Evolutionary conservation across 2,888 invertebrate species (phyloP).

Genomic region (Eugnorisma glareosa): DNA sequence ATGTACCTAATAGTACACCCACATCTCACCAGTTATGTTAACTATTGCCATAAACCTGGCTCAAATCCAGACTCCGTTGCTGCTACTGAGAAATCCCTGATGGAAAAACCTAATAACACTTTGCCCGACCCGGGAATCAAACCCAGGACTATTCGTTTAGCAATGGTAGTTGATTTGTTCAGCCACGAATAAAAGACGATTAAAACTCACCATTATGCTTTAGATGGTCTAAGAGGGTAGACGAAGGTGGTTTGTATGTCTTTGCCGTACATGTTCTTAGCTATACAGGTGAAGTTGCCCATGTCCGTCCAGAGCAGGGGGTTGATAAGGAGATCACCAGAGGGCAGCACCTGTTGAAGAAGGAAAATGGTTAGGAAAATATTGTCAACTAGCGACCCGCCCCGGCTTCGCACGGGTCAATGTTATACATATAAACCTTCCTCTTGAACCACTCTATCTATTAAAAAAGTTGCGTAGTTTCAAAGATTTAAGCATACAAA

Average conservation of each 20-base stretch:
- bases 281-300: slow-evolving; percentile 95
- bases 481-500: too few species aligned
- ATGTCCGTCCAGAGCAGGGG: slow-evolving; percentile 94
- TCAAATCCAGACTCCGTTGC: too few species aligned
- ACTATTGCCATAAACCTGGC: too few species aligned
- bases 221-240: slow-evolving; percentile 90
- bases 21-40: too few species aligned
- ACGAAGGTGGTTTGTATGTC: slow-evolving; percentile 93
- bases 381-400: too few species aligned
- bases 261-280: slow-evolving; percentile 92
- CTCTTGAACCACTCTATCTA: too few species aligned
- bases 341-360: slow-evolving; percentile 90
- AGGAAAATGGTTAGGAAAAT: not conserved
- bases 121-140: not conserved
- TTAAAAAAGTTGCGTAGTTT: too few species aligned
- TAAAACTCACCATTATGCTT: slow-evolving; percentile 71
- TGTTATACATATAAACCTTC: too few species aligned
- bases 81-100: too few species aligned
- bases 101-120: too few species aligned
- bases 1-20: not conserved
- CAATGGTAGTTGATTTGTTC: not conserved
- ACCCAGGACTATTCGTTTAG: not conserved
- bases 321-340: slow-evolving; percentile 94
- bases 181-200: not conserved
- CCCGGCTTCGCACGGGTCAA: too few species aligned